Conservation (phyloP, 2,888 invertebrate species). For the Mimumesa dahlbomi region DNA sequence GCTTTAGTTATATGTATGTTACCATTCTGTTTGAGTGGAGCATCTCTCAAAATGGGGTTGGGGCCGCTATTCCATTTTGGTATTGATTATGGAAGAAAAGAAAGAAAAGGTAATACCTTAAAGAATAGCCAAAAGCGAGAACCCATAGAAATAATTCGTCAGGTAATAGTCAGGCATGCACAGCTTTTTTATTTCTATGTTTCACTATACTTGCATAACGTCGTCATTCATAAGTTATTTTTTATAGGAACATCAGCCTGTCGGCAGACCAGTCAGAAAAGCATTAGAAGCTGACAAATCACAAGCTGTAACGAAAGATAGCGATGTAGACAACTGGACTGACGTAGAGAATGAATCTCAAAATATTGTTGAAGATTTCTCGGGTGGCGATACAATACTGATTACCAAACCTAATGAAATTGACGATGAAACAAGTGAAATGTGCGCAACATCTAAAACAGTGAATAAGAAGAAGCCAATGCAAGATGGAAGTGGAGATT, state of each 20-base stretch:
- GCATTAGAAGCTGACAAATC: background rate
- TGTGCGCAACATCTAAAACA: background rate
- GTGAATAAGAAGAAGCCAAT: background rate
- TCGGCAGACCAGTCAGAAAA: background rate
- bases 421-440: background rate
- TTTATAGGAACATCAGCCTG: constrained; percentile 6
- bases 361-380: constrained; percentile 8
- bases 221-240: background rate
- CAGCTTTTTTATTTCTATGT: background rate
- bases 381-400: constrained; percentile 8
- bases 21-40: constrained; percentile 57
- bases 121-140: constrained; percentile 43
- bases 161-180: constrained; percentile 58
- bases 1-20: constrained; percentile 40
- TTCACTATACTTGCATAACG: background rate
- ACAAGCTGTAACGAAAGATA: background rate
- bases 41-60: constrained; percentile 61
- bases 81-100: constrained; percentile 26
- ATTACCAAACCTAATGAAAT: background rate
- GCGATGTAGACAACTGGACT: background rate
- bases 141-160: constrained; percentile 58
- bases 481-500: constrained; percentile 16
- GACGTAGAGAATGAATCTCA: background rate
- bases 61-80: constrained; percentile 64
- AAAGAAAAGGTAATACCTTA: constrained; percentile 20